Evolutionary conservation across 1,140 invertebrate genomes (phyloP), one percentile per base, ranked within the genome.

Genomic region (Caenorhabditis briggsae): DNA sequence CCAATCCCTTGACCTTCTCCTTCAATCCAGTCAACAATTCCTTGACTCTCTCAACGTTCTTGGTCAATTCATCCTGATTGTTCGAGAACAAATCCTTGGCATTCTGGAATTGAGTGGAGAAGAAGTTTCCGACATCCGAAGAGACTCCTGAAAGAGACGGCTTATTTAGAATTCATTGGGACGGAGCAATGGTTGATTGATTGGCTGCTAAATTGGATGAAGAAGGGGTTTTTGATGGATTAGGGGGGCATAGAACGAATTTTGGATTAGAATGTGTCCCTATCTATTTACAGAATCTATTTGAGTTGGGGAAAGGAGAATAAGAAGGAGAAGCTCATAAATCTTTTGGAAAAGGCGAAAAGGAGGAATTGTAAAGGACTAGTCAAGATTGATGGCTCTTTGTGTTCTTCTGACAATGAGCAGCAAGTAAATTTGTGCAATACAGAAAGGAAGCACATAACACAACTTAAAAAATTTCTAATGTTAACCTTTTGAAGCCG

Each of bases 91-190:
- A 56, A 46, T 83, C 64, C 74, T 87, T 82, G 11, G 89, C 82
- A 65, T 85, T 83, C 12, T 88, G 82, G 59, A 86, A 89, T 46
- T 84, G 82, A 41, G 64, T 82, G 9, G 55, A 65, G 87, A 89
- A 89, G 88, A 89, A 89, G 70, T 88, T 82, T n/a, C 88, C 88
- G 33, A 89, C 85, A 53, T 89, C 88, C 14, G 74, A 82, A 16
- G 48, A 58, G 50, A 78, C 70, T 50, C 70, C 70, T 78, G 70
- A 2, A 78, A 78, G 16, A 70, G 59, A 61, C 8, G 23, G n/a
- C n/a, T 78, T 46, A 78, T 78, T 50, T 50, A 9, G 23, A 23
- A 78, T 78, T 78, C 46, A 50, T 50, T 78, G 20, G 9, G 18
- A 25, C 7, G 18, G 70, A 41, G 3, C 48, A n/a, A 23, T 78